These are phyloP conservation scores for Heterotilapia buettikoferi DNA, from an alignment of 2,113 vertebrate species.

Conservation along the genomic window DNA sequence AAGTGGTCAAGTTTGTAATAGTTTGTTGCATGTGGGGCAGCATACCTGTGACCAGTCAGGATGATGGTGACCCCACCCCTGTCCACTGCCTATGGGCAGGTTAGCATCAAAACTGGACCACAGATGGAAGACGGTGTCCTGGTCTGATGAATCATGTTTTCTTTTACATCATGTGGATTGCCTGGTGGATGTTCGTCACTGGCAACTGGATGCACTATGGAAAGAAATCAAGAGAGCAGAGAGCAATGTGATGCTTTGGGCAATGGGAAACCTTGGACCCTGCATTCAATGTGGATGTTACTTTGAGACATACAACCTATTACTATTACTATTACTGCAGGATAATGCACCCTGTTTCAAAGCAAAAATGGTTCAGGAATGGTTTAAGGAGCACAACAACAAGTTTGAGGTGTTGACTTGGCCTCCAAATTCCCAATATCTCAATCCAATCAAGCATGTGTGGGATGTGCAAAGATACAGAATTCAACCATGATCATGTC, in stretches of 20 bases:
- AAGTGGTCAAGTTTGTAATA: neutral
- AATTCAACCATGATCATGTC: neutral
- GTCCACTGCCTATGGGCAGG: neutral
- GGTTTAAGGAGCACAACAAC: neutral
- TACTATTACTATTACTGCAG: neutral
- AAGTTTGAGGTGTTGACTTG: neutral
- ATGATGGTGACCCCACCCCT: neutral
- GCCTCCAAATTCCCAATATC: neutral
- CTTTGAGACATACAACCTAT: neutral
- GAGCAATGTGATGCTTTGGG: fast-evolving
- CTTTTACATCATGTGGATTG: neutral
- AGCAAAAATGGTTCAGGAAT: neutral
- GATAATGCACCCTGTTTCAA: neutral
- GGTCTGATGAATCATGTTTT: neutral
- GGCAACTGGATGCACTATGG: neutral
- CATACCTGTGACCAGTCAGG: neutral
- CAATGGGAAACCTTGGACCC: neutral
- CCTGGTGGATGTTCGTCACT: neutral
- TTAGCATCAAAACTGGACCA: neutral
- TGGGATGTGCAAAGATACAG: neutral
- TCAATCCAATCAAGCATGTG: neutral
- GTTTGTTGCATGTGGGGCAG: neutral
- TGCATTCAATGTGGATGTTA: neutral
- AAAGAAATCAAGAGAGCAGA: fast-evolving
- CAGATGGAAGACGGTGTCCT: neutral